Evolutionary conservation across 2,888 invertebrate species (phyloP).

Genomic region (Thysanoteuthis rhombus): DNA sequence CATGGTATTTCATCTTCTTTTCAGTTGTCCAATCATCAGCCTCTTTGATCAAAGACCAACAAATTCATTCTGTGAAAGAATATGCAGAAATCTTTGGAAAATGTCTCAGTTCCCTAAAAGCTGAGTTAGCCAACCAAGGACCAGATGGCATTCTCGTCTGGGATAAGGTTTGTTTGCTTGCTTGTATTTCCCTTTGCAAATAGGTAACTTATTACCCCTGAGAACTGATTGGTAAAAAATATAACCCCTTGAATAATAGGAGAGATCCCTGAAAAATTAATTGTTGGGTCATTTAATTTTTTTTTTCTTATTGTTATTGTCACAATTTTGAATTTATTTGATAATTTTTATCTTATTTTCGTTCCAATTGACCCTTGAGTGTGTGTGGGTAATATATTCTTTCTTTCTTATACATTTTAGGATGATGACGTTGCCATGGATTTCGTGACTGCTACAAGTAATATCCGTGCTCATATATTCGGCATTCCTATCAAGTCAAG

Average conservation of each 20-base stretch:
- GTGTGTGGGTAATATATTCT: too few relatives aligned
- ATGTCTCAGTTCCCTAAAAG: slow-evolving; percentile 76
- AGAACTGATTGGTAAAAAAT: too few relatives aligned
- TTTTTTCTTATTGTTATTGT: too few relatives aligned
- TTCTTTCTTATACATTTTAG: slow-evolving; percentile 48
- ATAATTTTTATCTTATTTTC: too few relatives aligned
- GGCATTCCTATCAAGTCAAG: slow-evolving; percentile 86
- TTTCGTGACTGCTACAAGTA: slow-evolving; percentile 95
- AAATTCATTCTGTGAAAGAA: slow-evolving; percentile 82
- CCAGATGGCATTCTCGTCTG: slow-evolving; percentile 82
- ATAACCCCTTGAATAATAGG: too few relatives aligned
- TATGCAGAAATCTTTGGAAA: slow-evolving; percentile 76
- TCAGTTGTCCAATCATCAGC: background rate
- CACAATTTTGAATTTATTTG: too few relatives aligned
- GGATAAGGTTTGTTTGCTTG: slow-evolving; percentile 79
- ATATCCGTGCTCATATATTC: slow-evolving; percentile 90
- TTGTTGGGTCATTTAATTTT: too few relatives aligned
- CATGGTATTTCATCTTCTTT: background rate
- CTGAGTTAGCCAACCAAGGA: slow-evolving; percentile 62
- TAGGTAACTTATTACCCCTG: too few relatives aligned
- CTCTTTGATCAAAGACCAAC: slow-evolving; percentile 76
- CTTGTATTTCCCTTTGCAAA: background rate
- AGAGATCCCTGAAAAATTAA: too few relatives aligned
- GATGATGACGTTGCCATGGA: slow-evolving; percentile 93
- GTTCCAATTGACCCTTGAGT: too few relatives aligned